phyloP scores from a whole-genome alignment of 2,888 invertebrate species.

The Metopia argyrocephala region DNA sequence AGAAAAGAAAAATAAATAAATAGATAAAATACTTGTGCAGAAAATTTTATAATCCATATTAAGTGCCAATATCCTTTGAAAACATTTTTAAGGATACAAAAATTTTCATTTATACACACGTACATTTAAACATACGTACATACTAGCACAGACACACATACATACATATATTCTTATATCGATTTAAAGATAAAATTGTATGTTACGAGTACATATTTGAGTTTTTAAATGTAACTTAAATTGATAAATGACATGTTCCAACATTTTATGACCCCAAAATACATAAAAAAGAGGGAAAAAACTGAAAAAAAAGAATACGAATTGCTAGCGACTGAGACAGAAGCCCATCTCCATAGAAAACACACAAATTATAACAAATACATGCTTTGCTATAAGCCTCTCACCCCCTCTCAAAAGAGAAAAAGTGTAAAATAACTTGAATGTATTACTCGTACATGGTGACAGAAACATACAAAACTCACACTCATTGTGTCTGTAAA shows the following conservation, averaged over 20 bases:
- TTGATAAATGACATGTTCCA: slow-evolving; percentile 12
- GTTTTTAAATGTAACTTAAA: slow-evolving; percentile 33
- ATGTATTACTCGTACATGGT: no score
- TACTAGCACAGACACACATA: not conserved
- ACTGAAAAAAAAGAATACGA: not conserved
- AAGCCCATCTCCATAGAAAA: not conserved
- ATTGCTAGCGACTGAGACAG: not conserved
- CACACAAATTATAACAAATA: not conserved
- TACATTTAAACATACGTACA: not conserved
- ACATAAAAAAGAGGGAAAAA: no score
- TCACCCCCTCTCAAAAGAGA: not conserved
- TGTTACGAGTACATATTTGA: no score
- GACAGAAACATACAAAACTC: no score
- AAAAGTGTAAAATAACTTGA: no score
- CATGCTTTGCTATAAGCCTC: not conserved
- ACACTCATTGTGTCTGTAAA: no score
- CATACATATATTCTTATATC: not conserved
- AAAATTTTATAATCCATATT: slow-evolving; percentile 25
- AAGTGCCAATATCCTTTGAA: slow-evolving; percentile 22
- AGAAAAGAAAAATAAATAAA: no score
- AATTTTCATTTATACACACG: not conserved
- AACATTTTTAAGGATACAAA: slow-evolving; percentile 20
- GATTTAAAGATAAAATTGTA: not conserved
- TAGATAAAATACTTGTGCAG: slow-evolving; percentile 3
- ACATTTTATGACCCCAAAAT: slow-evolving; percentile 28